Conservation (phyloP, 2,888 invertebrate species). For the Pycnomerus fuliginosus region DNA sequence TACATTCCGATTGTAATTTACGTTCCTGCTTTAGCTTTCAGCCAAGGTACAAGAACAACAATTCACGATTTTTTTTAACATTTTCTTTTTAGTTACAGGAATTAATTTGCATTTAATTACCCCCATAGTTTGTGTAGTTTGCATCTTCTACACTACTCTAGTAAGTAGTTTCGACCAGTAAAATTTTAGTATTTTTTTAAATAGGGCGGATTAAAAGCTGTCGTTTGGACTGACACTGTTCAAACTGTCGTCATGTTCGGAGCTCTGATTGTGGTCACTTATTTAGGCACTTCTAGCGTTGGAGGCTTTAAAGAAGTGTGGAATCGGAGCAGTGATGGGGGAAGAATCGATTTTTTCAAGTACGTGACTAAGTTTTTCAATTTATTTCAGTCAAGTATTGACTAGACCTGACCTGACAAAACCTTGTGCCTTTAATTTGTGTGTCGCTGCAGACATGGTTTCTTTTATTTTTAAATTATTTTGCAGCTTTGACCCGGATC, state of each 20-base stretch:
- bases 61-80: background rate
- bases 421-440: too few species aligned
- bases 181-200: too few species aligned
- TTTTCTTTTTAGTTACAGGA: slow-evolving; percentile 67
- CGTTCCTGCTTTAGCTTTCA: slow-evolving; percentile 83
- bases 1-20: slow-evolving; percentile 85
- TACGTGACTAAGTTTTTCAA: slow-evolving; percentile 44
- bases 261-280: slow-evolving; percentile 65
- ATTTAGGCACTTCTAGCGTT: slow-evolving; percentile 64
- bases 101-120: slow-evolving; percentile 77
- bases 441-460: too few species aligned
- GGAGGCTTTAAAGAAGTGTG: slow-evolving; percentile 66
- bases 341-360: slow-evolving; percentile 73
- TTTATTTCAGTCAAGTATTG: too few species aligned
- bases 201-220: slow-evolving; percentile 76
- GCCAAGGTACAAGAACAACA: slow-evolving; percentile 62
- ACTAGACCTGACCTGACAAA: too few species aligned
- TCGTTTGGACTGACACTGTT: slow-evolving; percentile 78
- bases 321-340: slow-evolving; percentile 60
- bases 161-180: slow-evolving; percentile 57
- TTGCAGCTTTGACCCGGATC: slow-evolving; percentile 72
- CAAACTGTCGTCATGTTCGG: slow-evolving; percentile 75
- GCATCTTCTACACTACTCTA: slow-evolving; percentile 89
- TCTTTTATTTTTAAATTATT: too few species aligned
- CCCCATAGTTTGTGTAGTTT: slow-evolving; percentile 78